Percentiles rank a stretch among this genome's conserved stretches.
phyloP scores from a whole-genome alignment of 2,113 vertebrate species.

The Ammospiza nelsoni region DNA sequence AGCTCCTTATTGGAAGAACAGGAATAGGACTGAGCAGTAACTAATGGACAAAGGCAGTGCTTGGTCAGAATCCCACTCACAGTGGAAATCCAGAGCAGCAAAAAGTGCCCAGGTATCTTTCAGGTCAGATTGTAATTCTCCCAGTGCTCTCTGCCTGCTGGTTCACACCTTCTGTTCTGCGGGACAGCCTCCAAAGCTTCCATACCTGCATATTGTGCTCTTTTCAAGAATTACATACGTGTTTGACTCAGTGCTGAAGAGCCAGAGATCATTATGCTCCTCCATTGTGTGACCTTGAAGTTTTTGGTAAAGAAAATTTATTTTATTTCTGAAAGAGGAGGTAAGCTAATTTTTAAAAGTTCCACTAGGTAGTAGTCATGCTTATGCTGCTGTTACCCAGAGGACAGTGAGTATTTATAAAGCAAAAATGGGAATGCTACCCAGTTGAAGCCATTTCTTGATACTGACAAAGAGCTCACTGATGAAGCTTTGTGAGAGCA shows the following conservation, averaged over 20 bases:
- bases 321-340: neutral
- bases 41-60: neutral
- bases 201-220: fast-evolving
- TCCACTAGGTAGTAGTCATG: neutral
- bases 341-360: neutral
- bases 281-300: neutral
- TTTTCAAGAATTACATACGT: neutral
- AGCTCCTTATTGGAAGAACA: neutral
- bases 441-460: neutral
- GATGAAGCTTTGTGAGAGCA: neutral
- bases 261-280: neutral
- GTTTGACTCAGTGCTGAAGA: neutral
- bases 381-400: neutral
- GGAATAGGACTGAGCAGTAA: neutral
- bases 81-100: neutral
- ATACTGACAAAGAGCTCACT: neutral
- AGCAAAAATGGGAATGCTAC: neutral
- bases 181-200: neutral
- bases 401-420: neutral
- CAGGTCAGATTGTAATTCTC: neutral
- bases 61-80: neutral
- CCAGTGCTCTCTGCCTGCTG: neutral
- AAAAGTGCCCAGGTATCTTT: neutral
- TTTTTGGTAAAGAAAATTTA: neutral
- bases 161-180: neutral